Evolutionary conservation across 2,797 vertebrate species (phyloP).

Genomic region (Megaceryle alcyon): DNA sequence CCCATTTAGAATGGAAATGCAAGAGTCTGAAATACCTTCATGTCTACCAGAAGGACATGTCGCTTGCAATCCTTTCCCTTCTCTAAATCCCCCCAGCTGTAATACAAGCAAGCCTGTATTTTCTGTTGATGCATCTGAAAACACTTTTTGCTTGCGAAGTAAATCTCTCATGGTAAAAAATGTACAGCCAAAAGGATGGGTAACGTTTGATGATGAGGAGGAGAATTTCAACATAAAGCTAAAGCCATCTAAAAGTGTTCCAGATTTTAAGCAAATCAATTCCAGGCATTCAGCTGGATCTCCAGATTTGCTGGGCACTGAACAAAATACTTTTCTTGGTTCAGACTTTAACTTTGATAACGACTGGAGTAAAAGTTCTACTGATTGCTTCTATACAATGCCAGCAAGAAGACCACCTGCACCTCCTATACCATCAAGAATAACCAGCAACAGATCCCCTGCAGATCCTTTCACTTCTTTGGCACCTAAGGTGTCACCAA

Average conservation of each 20-base stretch:
- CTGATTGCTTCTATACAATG: constrained; percentile 71
- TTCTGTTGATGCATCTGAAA: constrained; percentile 46
- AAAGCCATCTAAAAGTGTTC: constrained; percentile 66
- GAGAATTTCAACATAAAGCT: constrained; percentile 54
- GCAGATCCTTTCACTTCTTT: constrained; percentile 69
- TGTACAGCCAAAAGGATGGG: constrained; percentile 86
- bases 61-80: constrained; percentile 50
- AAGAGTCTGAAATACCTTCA: constrained; percentile 68
- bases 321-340: constrained; percentile 67
- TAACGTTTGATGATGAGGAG: constrained; percentile 93
- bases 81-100: constrained; percentile 60
- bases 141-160: constrained; percentile 52
- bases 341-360: constrained; percentile 74
- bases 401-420: constrained; percentile 82
- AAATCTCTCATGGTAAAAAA: constrained; percentile 48
- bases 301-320: constrained; percentile 53
- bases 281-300: constrained; percentile 33
- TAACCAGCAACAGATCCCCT: constrained; percentile 65
- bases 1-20: constrained; percentile 76
- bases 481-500: constrained; percentile 74
- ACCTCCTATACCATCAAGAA: constrained; percentile 79
- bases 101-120: constrained; percentile 53
- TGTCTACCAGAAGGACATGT: constrained; percentile 39
- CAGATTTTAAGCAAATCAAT: constrained; percentile 55
- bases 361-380: constrained; percentile 79